Percentiles rank a stretch among this genome's conserved stretches.
phyloP scores from a whole-genome alignment of 1,140 invertebrate genomes.

The Saxidomus purpurata region DNA sequence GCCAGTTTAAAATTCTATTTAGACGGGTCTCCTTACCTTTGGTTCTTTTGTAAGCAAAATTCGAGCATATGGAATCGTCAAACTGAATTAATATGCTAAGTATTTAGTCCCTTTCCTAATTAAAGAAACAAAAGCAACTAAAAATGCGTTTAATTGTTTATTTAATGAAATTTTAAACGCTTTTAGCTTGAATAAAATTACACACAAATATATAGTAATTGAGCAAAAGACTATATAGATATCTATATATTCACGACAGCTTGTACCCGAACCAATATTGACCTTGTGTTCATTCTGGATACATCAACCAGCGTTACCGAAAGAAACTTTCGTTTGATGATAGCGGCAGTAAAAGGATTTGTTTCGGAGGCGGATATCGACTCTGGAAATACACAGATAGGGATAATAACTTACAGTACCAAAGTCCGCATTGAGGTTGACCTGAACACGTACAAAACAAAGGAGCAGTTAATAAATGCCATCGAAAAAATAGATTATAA shows the following conservation, averaged over 20 bases:
- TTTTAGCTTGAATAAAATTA: no score
- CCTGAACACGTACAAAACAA: constrained; percentile 71
- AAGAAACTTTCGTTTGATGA: constrained; percentile 76
- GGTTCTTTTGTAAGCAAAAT: no score
- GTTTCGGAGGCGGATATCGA: constrained; percentile 74
- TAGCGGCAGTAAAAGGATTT: constrained; percentile 80
- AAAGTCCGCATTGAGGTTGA: constrained; percentile 73
- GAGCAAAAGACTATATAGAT: no score
- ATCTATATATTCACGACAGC: constrained; percentile 53
- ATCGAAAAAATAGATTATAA: constrained; percentile 75
- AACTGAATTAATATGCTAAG: no score
- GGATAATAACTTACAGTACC: constrained; percentile 78
- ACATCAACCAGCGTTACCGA: constrained; percentile 80
- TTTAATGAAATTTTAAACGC: no score
- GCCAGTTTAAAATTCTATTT: no score
- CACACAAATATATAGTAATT: no score
- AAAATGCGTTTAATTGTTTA: no score
- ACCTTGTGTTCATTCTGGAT: constrained; percentile 82
- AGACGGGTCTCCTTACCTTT: no score
- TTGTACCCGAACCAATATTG: constrained; percentile 66
- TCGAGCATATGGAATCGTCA: no score
- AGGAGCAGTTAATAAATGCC: constrained; percentile 71
- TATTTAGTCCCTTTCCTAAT: no score
- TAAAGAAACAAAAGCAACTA: no score
- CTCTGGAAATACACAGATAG: constrained; percentile 72